Evolutionary conservation across 1,140 invertebrate species (phyloP).

Genomic region (Oryzaephilus surinamensis): DNA sequence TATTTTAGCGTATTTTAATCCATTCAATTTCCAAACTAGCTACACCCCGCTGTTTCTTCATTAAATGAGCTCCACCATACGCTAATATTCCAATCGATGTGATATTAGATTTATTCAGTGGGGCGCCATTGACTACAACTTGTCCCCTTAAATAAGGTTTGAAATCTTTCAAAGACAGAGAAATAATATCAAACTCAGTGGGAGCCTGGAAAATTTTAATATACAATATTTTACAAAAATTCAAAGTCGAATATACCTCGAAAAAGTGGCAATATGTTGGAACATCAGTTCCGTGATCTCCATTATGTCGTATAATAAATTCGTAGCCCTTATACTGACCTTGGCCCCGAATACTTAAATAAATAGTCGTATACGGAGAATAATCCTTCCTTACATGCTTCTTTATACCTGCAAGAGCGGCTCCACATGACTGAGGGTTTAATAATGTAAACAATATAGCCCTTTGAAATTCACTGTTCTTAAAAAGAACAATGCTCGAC

Average conservation of each 20-base stretch:
- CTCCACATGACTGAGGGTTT: constrained; percentile 59
- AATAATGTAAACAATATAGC: constrained; percentile 56
- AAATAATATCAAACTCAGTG: not conserved
- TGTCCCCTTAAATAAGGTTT: constrained; percentile 17
- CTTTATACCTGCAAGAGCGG: constrained; percentile 54
- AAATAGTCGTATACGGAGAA: constrained; percentile 39
- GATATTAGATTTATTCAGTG: constrained; percentile 46
- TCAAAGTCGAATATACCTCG: not conserved
- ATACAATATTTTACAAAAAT: not conserved
- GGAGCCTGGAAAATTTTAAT: constrained; percentile 6
- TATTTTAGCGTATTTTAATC: no score
- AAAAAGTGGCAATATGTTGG: constrained; percentile 3
- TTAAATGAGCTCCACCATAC: constrained; percentile 56
- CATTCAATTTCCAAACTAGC: constrained; percentile 56
- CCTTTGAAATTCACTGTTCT: constrained; percentile 46
- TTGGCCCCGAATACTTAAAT: constrained; percentile 46
- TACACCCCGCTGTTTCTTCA: constrained; percentile 52
- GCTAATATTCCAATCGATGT: constrained; percentile 56
- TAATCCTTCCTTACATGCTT: constrained; percentile 42
- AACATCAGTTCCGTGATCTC: not conserved
- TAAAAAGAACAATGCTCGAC: constrained; percentile 47
- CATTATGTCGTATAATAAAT: constrained; percentile 6
- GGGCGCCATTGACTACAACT: constrained; percentile 41
- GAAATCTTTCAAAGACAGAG: constrained; percentile 3
- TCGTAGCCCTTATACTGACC: constrained; percentile 38